phyloP scores from a whole-genome alignment of 2,888 invertebrate genomes.

The Tryphoninae sp. region DNA sequence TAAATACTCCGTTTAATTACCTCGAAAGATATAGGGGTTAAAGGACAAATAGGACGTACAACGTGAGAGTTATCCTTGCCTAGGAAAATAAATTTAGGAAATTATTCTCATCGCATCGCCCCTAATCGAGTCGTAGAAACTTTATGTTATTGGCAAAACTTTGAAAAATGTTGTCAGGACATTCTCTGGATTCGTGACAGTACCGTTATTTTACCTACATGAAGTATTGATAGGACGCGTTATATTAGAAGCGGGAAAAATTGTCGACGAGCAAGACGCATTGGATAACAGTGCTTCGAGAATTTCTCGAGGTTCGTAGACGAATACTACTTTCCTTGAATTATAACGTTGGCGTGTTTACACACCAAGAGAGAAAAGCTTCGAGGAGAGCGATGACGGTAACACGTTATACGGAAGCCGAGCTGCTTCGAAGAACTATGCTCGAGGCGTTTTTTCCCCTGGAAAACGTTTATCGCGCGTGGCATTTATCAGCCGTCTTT shows the following conservation, averaged over 20 bases:
- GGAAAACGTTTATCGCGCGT: slow-evolving; percentile 36
- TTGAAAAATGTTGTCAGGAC: background rate
- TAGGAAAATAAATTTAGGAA: too few relatives aligned
- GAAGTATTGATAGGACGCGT: background rate
- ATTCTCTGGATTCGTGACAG: background rate
- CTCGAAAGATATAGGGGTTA: background rate
- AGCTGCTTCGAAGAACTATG: slow-evolving; percentile 1
- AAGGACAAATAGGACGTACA: background rate
- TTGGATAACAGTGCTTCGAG: slow-evolving; percentile 5
- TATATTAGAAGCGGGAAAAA: background rate
- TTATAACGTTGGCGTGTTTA: slow-evolving; percentile 48
- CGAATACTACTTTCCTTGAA: slow-evolving; percentile 29
- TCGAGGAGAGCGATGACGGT: slow-evolving; percentile 40
- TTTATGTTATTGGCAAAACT: too few relatives aligned
- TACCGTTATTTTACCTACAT: background rate
- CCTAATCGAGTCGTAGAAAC: too few relatives aligned
- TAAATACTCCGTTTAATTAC: background rate
- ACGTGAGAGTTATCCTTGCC: too few relatives aligned
- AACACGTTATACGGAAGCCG: slow-evolving; percentile 12
- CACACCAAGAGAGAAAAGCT: slow-evolving; percentile 37
- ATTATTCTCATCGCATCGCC: too few relatives aligned
- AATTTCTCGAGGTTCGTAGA: slow-evolving; percentile 33
- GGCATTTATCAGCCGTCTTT: slow-evolving; percentile 46
- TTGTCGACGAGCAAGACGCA: background rate
- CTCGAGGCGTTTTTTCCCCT: slow-evolving; percentile 29